Evolutionary conservation across 2,113 vertebrate genomes (phyloP).

Genomic region (Daubentonia madagascariensis): DNA sequence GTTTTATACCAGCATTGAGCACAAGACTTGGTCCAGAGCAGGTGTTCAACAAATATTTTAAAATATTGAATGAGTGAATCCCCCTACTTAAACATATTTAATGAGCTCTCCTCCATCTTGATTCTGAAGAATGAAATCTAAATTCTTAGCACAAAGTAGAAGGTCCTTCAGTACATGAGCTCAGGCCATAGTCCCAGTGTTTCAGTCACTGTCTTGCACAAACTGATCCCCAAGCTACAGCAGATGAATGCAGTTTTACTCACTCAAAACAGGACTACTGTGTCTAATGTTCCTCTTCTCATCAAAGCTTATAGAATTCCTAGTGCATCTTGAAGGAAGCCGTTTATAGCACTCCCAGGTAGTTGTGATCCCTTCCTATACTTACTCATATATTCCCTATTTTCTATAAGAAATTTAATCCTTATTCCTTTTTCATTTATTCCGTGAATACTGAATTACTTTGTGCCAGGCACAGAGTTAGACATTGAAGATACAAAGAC

Average conservation of each 20-base stretch:
- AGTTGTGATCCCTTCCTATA: not conserved
- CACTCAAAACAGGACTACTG: not conserved
- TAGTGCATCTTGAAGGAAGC: not conserved
- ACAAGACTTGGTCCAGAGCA: not conserved
- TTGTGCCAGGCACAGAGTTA: not conserved
- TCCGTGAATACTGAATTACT: not conserved
- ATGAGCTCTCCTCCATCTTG: not conserved
- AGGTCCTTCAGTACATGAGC: not conserved
- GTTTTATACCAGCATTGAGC: not conserved
- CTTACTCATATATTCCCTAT: not conserved
- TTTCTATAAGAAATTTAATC: not conserved
- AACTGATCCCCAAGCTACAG: not conserved
- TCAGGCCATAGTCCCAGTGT: not conserved
- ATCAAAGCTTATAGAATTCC: not conserved
- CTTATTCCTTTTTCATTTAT: not conserved
- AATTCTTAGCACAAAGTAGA: not conserved
- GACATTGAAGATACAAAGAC: not conserved
- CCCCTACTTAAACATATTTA: not conserved
- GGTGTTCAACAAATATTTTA: not conserved
- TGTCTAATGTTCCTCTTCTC: not conserved
- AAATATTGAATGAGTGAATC: not conserved
- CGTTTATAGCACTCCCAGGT: not conserved
- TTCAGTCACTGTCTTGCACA: not conserved
- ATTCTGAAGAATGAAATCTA: not conserved
- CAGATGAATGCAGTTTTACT: not conserved